phyloP scores from a whole-genome alignment of 1,140 invertebrate species.

The Cotesia chilonis region DNA sequence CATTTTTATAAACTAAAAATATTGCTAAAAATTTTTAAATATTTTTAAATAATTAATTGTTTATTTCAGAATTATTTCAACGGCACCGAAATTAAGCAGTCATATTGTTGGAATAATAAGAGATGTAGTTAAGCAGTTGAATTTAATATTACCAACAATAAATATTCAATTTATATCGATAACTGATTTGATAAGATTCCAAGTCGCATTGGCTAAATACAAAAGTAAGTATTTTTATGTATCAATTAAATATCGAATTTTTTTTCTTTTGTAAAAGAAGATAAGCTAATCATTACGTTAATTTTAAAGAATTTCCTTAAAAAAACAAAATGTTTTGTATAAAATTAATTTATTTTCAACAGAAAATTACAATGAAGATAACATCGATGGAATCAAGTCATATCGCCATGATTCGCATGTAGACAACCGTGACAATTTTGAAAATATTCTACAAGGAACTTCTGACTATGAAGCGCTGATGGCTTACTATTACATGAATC shows the following conservation, averaged over 20 bases:
- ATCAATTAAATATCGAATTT: no score
- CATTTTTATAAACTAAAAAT: no score
- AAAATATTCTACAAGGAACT: slow-evolving; percentile 83
- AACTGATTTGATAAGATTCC: slow-evolving; percentile 72
- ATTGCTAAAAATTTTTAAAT: no score
- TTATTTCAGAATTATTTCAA: slow-evolving; percentile 67
- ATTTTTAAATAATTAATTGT: slow-evolving; percentile 24
- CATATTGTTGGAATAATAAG: slow-evolving; percentile 66
- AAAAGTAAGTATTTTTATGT: slow-evolving; percentile 62
- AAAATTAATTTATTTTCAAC: no score
- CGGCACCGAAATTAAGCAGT: slow-evolving; percentile 69
- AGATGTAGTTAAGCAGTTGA: slow-evolving; percentile 69
- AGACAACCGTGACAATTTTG: slow-evolving; percentile 79
- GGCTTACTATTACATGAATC: slow-evolving; percentile 89
- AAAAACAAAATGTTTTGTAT: no score
- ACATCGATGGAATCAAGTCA: no score
- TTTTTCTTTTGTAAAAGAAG: no score
- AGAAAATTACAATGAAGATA: no score
- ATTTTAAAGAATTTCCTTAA: no score
- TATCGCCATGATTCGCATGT: slow-evolving; percentile 4
- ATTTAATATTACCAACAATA: slow-evolving; percentile 63
- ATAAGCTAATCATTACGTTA: no score
- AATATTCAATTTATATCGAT: slow-evolving; percentile 67
- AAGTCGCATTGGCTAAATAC: slow-evolving; percentile 76
- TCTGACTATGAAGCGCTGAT: slow-evolving; percentile 86